Base-by-base conservation (phyloP, 2,888 invertebrate species). In the Diplazon laetatorius region DNA sequence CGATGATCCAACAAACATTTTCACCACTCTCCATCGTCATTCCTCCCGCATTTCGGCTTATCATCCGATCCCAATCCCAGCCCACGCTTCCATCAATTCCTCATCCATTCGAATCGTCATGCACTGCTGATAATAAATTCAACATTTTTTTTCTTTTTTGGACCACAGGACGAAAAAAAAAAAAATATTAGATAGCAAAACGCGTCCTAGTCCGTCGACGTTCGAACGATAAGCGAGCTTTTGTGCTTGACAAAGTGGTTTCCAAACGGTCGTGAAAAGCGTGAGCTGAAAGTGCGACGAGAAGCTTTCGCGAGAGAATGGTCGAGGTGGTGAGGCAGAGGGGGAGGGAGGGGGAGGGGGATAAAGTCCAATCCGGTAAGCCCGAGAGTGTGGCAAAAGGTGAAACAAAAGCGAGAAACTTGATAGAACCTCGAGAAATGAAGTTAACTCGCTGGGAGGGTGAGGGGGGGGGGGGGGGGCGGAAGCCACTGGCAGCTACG, bases 341-440 rank as follows among this genome's bases (percentile, higher is more conserved):
- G 20, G 37, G n/a, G n/a, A n/a, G n/a, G n/a, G n/a, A n/a, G n/a
- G n/a, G n/a, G n/a, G n/a, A n/a, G n/a, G n/a, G n/a, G n/a, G n/a
- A n/a, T n/a, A n/a, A 66, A 48, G 16, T 18, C 73, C 30, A 6
- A 5, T 30, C 30, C 30, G 4, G 2, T 30, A 2, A 2, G 2
- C 30, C 30, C 16, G 73, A 66, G 44, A 66, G 42, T 66, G 65
- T 46, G 14, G 63, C 48, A 60, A 39, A 44, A 60, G 48, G 50
- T 50, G 70, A 70, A 60, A 70, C 70, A 70, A 70, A 60, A 59
- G 70, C 20, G 50, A 62, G 68, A 69, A 73, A 80, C 52, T 77
- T 84, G 83, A 85, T 85, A 84, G 82, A 84, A 84, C 82, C 78
- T 72, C 78, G 78, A 81, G 83, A 82, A 82, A 84, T 82, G 80